Evolutionary conservation across 2,113 vertebrate species (phyloP).

Genomic region (Accipiter cooperii): DNA sequence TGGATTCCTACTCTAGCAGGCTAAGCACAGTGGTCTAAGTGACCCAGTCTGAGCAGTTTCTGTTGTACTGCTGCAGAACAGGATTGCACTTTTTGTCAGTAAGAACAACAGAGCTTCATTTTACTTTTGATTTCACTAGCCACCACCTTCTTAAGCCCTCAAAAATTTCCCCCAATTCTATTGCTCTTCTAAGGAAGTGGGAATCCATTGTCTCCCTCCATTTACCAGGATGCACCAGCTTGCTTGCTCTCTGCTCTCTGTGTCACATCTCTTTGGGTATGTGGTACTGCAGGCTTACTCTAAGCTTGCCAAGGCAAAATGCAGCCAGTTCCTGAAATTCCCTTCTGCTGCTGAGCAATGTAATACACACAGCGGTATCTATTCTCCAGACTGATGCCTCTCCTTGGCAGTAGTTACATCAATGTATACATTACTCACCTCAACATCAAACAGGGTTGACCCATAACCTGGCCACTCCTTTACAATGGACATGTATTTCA

Average conservation of each 20-base stretch:
- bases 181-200: neutral
- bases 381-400: neutral
- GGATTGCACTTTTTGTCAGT: neutral
- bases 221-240: neutral
- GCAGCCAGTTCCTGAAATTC: neutral
- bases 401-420: neutral
- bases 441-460: conserved; percentile 90
- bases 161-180: neutral
- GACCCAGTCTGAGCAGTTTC: neutral
- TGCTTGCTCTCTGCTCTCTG: neutral
- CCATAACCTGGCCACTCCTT: conserved; percentile 92
- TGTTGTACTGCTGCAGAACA: neutral
- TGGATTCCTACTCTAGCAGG: neutral
- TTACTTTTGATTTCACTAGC: neutral
- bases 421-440: conserved; percentile 70
- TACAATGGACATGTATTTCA: conserved; percentile 88
- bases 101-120: neutral
- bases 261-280: neutral
- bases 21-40: neutral
- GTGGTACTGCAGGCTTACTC: neutral
- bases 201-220: neutral
- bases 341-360: neutral
- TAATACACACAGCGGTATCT: neutral
- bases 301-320: neutral
- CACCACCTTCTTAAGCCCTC: neutral